Evolutionary conservation across 2,888 invertebrate species (phyloP), one percentile per base, ranked within the genome.

Genomic region (Megaustenia siamemsis): DNA sequence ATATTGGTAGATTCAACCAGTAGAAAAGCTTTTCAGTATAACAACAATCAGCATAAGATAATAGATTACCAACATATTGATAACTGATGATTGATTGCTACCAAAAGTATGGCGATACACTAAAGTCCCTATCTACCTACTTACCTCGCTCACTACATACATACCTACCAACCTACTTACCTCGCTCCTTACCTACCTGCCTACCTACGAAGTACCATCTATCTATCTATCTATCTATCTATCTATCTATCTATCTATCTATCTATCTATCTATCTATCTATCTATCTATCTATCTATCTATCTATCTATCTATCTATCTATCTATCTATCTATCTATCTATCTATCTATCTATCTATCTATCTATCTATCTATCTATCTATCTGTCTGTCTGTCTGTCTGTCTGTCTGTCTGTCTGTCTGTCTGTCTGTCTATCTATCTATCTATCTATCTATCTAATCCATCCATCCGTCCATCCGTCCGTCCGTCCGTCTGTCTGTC

Each of bases 261-360:
- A 15, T 69, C 69, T 32, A 35, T 32, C 69, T 32, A 15, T 69
- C 69, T 32, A 15, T 18, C 35, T 69, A 18, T 69, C 69, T 32
- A 5, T 40, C 69, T 40, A 18, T 69, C 69, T 69, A 35, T 60
- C 60, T 60, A 5, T n/a, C 60, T n/a, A 18, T 49, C 49, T 49
- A 18, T 49, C 32, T 66, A 12, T 32, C 32, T 32, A 21, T 10
- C n/a, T 10, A 18, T 40, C n/a, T 18, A 21, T 32, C 35, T 18
- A 35, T 69, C 69, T 69, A 21, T 69, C 69, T 69, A 35, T 69
- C 69, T 69, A 35, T 69, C 69, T 69, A 35, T 69, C 69, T 69
- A 35, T 69, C 69, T 69, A 35, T 69, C 69, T 69, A 35, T 69
- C 69, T 69, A 35, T 69, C 73, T 49, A 15, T 56, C 53, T 80